Evolutionary conservation across 1,140 invertebrate genomes (phyloP).

Genomic region (Macrosteles quadrilineatus): DNA sequence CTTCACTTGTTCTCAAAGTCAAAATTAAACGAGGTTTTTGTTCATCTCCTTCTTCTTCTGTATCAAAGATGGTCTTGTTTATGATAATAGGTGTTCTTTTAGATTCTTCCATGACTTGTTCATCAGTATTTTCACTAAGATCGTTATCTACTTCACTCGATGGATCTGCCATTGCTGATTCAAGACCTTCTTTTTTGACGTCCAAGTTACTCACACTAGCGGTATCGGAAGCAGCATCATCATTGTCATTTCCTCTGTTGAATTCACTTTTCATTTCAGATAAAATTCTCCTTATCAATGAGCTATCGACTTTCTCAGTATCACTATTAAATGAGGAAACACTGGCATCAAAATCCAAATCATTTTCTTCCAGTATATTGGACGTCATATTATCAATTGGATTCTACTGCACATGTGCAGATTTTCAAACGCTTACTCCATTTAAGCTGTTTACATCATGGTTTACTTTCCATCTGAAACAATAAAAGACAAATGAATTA

Average conservation of each 20-base stretch:
- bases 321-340: conserved; percentile 33
- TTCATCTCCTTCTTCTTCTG: conserved; percentile 23
- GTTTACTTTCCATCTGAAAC: too few species aligned
- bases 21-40: conserved; percentile 40
- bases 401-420: too few species aligned
- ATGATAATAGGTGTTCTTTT: neutral
- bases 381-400: conserved; percentile 24
- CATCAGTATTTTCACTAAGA: neutral
- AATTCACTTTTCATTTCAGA: conserved; percentile 47
- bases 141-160: neutral
- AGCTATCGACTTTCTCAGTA: conserved; percentile 37
- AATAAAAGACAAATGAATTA: too few species aligned
- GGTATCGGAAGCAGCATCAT: conserved; percentile 10
- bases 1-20: conserved; percentile 39
- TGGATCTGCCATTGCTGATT: neutral
- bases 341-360: conserved; percentile 34
- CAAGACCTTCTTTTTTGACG: neutral
- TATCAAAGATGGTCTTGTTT: conserved; percentile 9
- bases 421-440: too few species aligned
- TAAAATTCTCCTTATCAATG: conserved; percentile 43
- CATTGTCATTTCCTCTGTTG: conserved; percentile 35
- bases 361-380: conserved; percentile 30
- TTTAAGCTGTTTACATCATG: too few species aligned
- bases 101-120: neutral
- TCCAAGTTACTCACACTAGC: too few species aligned